phyloP scores from a whole-genome alignment of 2,113 vertebrate genomes.

The Orcinus orca region DNA sequence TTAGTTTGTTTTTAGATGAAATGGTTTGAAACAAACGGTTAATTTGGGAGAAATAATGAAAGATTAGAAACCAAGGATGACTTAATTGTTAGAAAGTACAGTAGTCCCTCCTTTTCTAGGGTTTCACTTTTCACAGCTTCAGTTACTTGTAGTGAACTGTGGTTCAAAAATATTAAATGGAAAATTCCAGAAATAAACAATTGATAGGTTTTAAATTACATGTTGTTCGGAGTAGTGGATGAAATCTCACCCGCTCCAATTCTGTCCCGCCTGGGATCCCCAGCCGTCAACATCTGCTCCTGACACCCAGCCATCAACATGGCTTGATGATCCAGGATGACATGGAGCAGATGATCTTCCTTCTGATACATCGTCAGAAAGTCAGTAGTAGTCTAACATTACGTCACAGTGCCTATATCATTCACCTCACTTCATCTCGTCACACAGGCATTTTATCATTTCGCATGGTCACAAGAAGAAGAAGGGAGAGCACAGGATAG shows the following conservation, averaged over 20 bases:
- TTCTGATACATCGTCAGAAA: background rate
- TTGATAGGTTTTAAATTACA: background rate
- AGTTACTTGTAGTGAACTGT: background rate
- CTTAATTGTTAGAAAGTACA: background rate
- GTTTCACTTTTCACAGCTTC: background rate
- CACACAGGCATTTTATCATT: background rate
- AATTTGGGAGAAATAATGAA: constrained; percentile 26
- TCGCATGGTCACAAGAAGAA: background rate
- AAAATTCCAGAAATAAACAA: background rate
- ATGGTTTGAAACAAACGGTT: constrained; percentile 11
- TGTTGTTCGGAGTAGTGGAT: background rate
- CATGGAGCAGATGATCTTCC: background rate
- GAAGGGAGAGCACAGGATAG: background rate
- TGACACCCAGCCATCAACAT: background rate
- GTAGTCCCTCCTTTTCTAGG: background rate
- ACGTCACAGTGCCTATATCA: background rate
- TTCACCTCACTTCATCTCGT: background rate
- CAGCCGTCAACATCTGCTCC: background rate
- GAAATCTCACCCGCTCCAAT: background rate
- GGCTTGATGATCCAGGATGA: background rate
- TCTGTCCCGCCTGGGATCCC: background rate
- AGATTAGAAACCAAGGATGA: background rate
- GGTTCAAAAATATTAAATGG: background rate
- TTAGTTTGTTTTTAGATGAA: constrained; percentile 15
- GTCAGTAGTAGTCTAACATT: background rate